Base-by-base conservation (phyloP, 2,113 vertebrate genomes). In the Tragulus kanchil region DNA sequence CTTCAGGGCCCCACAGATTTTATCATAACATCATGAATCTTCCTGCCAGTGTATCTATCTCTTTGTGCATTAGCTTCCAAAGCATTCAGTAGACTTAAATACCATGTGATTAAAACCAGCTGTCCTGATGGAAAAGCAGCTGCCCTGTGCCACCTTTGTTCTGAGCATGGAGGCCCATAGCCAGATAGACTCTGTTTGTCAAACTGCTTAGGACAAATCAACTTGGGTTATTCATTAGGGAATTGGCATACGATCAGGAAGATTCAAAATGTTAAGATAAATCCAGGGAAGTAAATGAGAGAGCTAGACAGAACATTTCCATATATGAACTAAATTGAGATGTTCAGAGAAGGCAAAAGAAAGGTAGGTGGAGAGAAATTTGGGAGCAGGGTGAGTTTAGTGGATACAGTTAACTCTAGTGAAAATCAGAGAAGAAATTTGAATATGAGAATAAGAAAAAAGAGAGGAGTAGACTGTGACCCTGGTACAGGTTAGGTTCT, bases 371-470 rank as follows among this genome's bases (percentile, higher is more conserved):
- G 13, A 19, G 1, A 21, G 25, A 31, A 15, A 5, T 26, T 9
- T 62, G 16, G 12, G 15, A 19, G 5, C 71, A 25, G 8, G 1
- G 16, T 78, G 25, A 71, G 4, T 23, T 65, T 67, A 85, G 16
- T 48, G 6, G 14, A 4, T 85, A 9, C 5, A 36, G 6, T 64
- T 83, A 89, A 77, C 64, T 58, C 36, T 73, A 23, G 16, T 85
- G 13, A 48, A 86, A 94, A 69, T 92, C 19, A 65, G 61, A 97
- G 59, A 67, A 85, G 28, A 93, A 93, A 59, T 59, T 78, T 16
- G 91, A 89, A 97, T 52, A 10, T 52, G 26, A 92, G 45, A 83
- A 25, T 13, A 23, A 26, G 23, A 52, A 36, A 52, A 78, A 11
- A 48, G 8, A 15, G 64, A 88, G 16, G 26, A 61, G 45, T 25